Percentiles rank a stretch among this genome's conserved stretches.
These are phyloP conservation scores for Lateolabrax maculatus DNA, from an alignment of 2,797 vertebrate species.

Conservation along the genomic window DNA sequence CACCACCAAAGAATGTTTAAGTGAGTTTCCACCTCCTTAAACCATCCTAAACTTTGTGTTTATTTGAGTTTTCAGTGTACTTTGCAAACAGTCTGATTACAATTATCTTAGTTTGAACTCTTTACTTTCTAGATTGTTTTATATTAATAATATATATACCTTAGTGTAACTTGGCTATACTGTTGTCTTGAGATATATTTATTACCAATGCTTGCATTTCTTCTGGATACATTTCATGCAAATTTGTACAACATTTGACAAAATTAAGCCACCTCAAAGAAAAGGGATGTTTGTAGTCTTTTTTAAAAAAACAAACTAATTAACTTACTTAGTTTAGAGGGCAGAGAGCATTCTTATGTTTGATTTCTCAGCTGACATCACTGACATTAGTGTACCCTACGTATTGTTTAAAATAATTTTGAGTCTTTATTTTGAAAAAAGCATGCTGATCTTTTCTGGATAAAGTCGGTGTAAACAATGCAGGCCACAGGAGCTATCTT, in stretches of 20 bases:
- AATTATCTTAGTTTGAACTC: slow-evolving; percentile 7
- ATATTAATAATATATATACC: neutral
- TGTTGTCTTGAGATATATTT: neutral
- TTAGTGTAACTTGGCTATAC: neutral
- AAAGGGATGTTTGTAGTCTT: neutral
- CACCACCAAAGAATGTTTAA: neutral
- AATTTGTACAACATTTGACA: neutral
- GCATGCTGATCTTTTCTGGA: slow-evolving; percentile 32
- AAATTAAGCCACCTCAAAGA: neutral
- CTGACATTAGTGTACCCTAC: neutral
- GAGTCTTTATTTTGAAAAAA: slow-evolving; percentile 14
- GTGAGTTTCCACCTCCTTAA: slow-evolving; percentile 15
- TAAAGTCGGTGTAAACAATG: slow-evolving; percentile 45
- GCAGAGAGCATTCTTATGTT: neutral
- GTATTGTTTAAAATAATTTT: slow-evolving; percentile 7
- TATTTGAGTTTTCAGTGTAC: slow-evolving; percentile 10
- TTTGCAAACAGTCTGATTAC: slow-evolving; percentile 4
- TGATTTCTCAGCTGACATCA: slow-evolving; percentile 13
- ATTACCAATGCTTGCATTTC: neutral
- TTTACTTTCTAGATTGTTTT: neutral
- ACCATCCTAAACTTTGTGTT: neutral
- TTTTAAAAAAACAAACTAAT: neutral
- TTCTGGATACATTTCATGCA: neutral
- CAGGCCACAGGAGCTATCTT: slow-evolving; percentile 62
- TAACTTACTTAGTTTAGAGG: neutral